Evolutionary conservation across 2,797 vertebrate species (phyloP).

Genomic region (Mus caroli): DNA sequence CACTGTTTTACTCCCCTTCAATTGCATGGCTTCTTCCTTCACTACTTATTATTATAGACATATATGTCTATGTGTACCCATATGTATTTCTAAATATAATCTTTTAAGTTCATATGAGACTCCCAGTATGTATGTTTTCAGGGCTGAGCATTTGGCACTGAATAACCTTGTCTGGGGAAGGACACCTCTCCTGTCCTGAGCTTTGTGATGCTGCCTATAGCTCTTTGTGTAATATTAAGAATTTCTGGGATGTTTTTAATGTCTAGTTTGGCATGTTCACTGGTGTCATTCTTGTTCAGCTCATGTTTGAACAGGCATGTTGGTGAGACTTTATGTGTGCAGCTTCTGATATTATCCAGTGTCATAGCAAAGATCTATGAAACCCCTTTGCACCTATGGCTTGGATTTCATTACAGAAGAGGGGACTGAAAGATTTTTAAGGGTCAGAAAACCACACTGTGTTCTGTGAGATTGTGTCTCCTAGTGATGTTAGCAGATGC

Average conservation of each 20-base stretch:
- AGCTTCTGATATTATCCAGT: background rate
- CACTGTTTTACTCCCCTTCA: background rate
- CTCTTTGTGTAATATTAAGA: background rate
- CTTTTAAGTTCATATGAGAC: background rate
- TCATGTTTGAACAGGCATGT: background rate
- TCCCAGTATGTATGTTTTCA: background rate
- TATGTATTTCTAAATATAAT: background rate
- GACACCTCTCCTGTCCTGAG: too few relatives aligned
- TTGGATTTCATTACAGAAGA: background rate
- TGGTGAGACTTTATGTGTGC: background rate
- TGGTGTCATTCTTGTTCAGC: background rate
- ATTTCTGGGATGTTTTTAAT: background rate
- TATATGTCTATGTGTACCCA: background rate
- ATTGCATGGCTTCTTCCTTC: background rate
- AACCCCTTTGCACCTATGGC: background rate
- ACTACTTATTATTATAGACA: background rate
- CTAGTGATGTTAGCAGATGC: background rate
- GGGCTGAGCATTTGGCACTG: background rate
- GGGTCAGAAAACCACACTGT: background rate
- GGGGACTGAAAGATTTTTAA: background rate
- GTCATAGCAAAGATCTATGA: background rate
- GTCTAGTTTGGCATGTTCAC: background rate
- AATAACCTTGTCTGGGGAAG: background rate
- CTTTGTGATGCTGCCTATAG: background rate
- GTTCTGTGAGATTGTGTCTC: background rate